Evolutionary conservation across 2,113 vertebrate species (phyloP).

Genomic region (Platysternon megacephalum): DNA sequence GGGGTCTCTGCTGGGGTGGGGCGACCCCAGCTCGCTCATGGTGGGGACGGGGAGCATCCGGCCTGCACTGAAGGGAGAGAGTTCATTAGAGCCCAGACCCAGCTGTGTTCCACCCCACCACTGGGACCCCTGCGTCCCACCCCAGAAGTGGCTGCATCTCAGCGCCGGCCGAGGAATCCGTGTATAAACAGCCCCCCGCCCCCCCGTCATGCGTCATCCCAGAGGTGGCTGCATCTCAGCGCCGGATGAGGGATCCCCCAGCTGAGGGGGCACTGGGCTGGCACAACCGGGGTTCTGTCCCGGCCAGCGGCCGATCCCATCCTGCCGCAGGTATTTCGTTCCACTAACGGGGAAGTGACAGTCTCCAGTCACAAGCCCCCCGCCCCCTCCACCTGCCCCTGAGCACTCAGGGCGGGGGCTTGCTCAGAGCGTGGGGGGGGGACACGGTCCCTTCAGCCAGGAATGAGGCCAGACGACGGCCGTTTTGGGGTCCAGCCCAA

Average conservation of each 20-base stretch:
- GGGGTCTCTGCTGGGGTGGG: neutral
- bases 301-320: too few relatives aligned
- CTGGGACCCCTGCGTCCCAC: neutral
- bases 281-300: neutral
- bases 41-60: neutral
- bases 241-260: neutral
- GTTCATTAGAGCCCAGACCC: neutral
- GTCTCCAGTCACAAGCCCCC: neutral
- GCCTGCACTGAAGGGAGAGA: neutral
- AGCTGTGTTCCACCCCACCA: neutral
- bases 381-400: too few relatives aligned
- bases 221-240: too few relatives aligned
- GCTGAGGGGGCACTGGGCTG: neutral
- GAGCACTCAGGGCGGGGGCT: too few relatives aligned
- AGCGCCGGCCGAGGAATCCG: too few relatives aligned
- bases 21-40: neutral
- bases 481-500: neutral
- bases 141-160: neutral
- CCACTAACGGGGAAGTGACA: neutral
- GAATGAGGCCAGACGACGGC: neutral
- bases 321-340: neutral
- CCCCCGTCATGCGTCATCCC: too few relatives aligned
- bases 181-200: too few relatives aligned
- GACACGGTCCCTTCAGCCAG: neutral
- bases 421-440: neutral